Base-by-base conservation (phyloP, 2,888 invertebrate species). In the Choreutis nemorana region DNA sequence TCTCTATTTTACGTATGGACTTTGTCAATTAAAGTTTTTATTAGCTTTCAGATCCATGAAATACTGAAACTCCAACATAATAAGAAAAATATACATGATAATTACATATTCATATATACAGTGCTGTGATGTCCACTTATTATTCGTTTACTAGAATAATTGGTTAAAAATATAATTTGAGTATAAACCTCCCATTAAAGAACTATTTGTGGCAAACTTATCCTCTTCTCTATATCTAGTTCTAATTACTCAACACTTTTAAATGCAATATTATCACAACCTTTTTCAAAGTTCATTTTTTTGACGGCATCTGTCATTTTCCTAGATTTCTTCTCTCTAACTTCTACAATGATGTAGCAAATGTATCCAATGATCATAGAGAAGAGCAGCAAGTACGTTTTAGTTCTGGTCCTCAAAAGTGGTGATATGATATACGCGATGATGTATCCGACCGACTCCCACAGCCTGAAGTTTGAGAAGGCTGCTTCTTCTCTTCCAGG, bases 401-500 rank as follows among this genome's bases (percentile, higher is more conserved):
- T 85, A 12, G 67, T 50, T 29, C 66, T 56, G 9, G 82, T 80
- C 28, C 81, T 65, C 2, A 85, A 42, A 40, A 68, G 66, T 2
- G 81, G 73, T 1, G 83, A 83, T 37, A 83, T 71, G 16, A 81
- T 57, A 50, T 85, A 87, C 1, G 86, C 83, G 6, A 85, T 67
- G 36, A 86, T 83, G 55, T 84, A 85, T 2, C 87, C 87, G 0
- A 83, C 55, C 0, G 85, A 84, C 50, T 87, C 86, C 87, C 87
- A 87, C 2, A 88, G 72, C 1, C 86, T 66, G 66, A 86, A 87
- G 66, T 86, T 87, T 22, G 87, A 82, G 64, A 85, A 88, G 0
- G 87, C 86, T 0, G 87, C 85, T 45, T 87, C 87, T 45, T 86
- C 81, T 39, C 81, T 61, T 1, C 78, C 72, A 0, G 81, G 81